Evolutionary conservation across 2,113 vertebrate species (phyloP).

Genomic region (Amazona guildingii): DNA sequence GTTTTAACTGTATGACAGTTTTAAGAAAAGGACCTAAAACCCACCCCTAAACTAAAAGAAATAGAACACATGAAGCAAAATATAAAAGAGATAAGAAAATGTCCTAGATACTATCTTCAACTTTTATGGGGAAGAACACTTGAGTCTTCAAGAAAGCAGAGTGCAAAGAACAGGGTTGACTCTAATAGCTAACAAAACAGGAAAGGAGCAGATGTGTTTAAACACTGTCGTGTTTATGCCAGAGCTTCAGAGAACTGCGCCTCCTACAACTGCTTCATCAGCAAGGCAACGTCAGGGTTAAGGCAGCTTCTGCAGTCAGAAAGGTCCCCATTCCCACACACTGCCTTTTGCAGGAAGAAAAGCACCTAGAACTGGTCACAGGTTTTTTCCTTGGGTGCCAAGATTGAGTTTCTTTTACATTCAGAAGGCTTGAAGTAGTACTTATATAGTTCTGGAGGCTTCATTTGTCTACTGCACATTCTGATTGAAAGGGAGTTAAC

Average conservation of each 20-base stretch:
- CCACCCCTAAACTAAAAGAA: background rate
- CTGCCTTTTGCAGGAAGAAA: background rate
- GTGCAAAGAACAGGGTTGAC: fast-evolving
- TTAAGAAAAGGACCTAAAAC: background rate
- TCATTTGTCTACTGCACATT: background rate
- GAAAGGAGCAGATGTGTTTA: background rate
- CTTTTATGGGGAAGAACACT: fast-evolving
- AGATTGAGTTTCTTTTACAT: background rate
- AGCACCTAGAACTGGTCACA: background rate
- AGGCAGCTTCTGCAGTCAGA: background rate
- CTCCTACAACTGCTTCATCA: background rate
- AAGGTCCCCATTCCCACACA: background rate
- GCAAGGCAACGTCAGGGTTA: background rate
- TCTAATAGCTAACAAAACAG: background rate
- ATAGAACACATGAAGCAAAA: background rate
- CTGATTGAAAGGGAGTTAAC: background rate
- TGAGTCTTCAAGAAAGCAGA: background rate
- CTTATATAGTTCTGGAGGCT: background rate
- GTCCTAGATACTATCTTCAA: background rate
- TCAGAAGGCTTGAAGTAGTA: background rate
- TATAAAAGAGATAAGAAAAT: background rate
- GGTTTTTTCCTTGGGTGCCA: background rate
- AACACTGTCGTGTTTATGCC: fast-evolving
- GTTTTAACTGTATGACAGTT: background rate
- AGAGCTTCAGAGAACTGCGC: background rate